These are phyloP conservation scores for Orientallactaga bullata DNA, from an alignment of 2,113 vertebrate genomes.

Conservation along the genomic window DNA sequence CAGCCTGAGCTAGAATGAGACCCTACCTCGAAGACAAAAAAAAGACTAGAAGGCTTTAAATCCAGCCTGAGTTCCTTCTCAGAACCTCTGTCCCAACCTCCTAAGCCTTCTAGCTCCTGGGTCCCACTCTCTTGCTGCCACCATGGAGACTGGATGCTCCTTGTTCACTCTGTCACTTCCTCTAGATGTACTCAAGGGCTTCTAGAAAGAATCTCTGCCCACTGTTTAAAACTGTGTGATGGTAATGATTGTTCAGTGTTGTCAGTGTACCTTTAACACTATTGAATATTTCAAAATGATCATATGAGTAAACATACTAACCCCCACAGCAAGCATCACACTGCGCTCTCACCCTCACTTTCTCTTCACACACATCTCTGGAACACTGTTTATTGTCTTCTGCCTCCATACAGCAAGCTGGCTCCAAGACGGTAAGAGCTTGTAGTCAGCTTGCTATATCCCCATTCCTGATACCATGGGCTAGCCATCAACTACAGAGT, in stretches of 20 bases:
- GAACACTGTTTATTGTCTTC: neutral
- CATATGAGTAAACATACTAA: neutral
- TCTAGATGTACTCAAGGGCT: neutral
- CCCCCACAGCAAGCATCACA: too few species aligned
- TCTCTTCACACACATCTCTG: neutral
- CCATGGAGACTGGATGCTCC: neutral
- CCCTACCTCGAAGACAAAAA: too few species aligned
- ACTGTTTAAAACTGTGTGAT: neutral
- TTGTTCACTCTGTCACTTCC: neutral
- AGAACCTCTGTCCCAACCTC: neutral
- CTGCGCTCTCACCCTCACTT: too few species aligned
- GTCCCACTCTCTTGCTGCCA: too few species aligned
- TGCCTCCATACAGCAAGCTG: too few species aligned
- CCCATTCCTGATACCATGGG: neutral
- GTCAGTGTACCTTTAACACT: neutral
- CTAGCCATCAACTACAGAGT: neutral
- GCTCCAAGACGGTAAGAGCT: too few species aligned
- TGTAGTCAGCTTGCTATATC: neutral
- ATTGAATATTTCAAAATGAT: neutral
- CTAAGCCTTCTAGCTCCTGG: neutral
- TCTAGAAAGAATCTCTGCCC: neutral
- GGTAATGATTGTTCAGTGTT: accelerated
- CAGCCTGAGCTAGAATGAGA: too few species aligned
- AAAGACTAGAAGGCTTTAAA: neutral
- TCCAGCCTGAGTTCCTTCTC: neutral